A percentile compares a stretch with the other conserved stretches of the same genome.
Evolutionary conservation across 1,140 invertebrate species (phyloP).

Genomic region (Pseudomyrmex cubaensis): DNA sequence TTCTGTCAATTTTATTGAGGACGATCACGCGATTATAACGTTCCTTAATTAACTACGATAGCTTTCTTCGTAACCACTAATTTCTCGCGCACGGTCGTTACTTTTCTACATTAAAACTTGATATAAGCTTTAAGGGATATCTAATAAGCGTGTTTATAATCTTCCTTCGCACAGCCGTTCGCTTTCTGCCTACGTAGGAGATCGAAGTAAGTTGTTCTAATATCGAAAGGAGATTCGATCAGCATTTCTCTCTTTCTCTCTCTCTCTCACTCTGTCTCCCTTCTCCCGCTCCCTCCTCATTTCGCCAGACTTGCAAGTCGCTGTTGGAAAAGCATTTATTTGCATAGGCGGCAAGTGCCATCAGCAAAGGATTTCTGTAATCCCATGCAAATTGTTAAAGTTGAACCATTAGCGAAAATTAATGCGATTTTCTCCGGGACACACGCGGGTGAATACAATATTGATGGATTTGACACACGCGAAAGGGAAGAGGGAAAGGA

Average conservation of each 20-base stretch:
- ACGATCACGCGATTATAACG: constrained; percentile 37
- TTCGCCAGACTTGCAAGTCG: constrained; percentile 32
- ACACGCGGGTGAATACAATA: constrained; percentile 75
- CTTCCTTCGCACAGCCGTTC: constrained; percentile 17
- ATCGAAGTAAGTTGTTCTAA: constrained; percentile 29
- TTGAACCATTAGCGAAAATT: constrained; percentile 78
- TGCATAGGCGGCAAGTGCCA: constrained; percentile 60
- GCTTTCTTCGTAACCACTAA: constrained; percentile 29
- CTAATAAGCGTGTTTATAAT: constrained; percentile 36
- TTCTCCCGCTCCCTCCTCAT: not conserved
- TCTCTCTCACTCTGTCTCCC: not conserved
- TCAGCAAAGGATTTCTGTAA: constrained; percentile 76
- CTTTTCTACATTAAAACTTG: constrained; percentile 32
- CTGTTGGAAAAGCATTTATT: constrained; percentile 72
- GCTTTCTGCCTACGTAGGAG: constrained; percentile 18
- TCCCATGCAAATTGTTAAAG: constrained; percentile 82
- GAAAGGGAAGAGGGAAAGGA: constrained; percentile 53
- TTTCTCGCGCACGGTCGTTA: constrained; percentile 29
- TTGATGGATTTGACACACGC: constrained; percentile 79
- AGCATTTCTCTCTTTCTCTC: constrained; percentile 11
- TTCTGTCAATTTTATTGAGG: constrained; percentile 43
- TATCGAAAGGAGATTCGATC: constrained; percentile 63
- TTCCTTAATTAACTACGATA: constrained; percentile 39
- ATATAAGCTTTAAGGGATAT: constrained; percentile 4
- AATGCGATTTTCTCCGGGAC: constrained; percentile 75